phyloP scores from a whole-genome alignment of 2,888 invertebrate species.

The Drosophila setosimentum region DNA sequence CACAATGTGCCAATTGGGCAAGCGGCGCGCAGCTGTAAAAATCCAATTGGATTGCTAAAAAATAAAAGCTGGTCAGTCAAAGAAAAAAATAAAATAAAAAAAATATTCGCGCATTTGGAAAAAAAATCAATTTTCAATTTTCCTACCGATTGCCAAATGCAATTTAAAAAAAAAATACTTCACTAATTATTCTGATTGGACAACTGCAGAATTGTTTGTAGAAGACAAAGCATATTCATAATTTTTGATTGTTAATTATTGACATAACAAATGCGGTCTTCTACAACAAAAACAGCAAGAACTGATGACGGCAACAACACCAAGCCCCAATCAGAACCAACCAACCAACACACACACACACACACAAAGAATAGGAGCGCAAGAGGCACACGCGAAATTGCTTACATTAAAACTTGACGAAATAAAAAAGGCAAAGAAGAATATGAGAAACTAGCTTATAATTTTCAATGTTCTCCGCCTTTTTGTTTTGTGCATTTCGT shows the following conservation, averaged over 20 bases:
- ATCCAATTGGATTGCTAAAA: conserved; percentile 55
- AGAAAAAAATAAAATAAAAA: conserved; percentile 35
- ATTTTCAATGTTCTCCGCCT: conserved; percentile 43
- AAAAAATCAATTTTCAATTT: conserved; percentile 66
- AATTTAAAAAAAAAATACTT: conserved; percentile 42
- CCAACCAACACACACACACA: conserved; percentile 24
- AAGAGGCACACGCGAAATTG: conserved; percentile 67
- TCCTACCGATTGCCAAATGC: conserved; percentile 70
- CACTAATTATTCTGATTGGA: conserved; percentile 36
- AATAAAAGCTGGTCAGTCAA: conserved; percentile 38
- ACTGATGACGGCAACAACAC: conserved; percentile 71
- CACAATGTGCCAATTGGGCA: conserved; percentile 68
- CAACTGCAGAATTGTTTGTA: conserved; percentile 24
- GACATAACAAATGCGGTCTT: conserved; percentile 72
- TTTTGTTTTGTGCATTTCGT: conserved; percentile 45
- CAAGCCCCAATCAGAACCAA: conserved; percentile 49
- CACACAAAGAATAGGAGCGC: conserved; percentile 17
- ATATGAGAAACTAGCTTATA: conserved; percentile 60
- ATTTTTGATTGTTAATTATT: conserved; percentile 72
- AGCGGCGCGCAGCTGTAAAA: conserved; percentile 43
- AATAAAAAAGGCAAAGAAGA: conserved; percentile 38
- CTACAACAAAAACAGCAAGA: conserved; percentile 26
- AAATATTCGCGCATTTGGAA: conserved; percentile 70
- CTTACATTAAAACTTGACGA: conserved; percentile 59
- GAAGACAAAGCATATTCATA: conserved; percentile 25